Percentiles rank a stretch among this genome's conserved stretches.
These are phyloP conservation scores for Centrocercus urophasianus DNA, from an alignment of 2,113 vertebrate genomes.

Conservation along the genomic window DNA sequence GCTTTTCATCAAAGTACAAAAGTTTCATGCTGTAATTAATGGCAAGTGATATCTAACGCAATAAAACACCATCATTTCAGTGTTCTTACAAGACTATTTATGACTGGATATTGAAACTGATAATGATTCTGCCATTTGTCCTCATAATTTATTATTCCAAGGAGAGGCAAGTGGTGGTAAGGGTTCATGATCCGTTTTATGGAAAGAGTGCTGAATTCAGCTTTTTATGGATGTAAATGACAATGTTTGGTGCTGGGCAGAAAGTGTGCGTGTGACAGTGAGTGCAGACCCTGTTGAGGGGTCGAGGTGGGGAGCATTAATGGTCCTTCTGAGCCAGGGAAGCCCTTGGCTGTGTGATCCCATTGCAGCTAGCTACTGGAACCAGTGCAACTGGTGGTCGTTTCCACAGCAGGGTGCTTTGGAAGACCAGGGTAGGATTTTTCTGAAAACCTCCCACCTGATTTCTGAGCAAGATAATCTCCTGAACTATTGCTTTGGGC, in stretches of 20 bases:
- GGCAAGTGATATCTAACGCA: conserved; percentile 66
- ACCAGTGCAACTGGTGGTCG: background rate
- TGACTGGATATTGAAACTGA: conserved; percentile 75
- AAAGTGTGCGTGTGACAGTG: background rate
- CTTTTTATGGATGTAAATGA: conserved; percentile 66
- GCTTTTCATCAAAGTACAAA: conserved; percentile 71
- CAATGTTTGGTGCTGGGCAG: conserved; percentile 42
- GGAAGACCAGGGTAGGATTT: background rate
- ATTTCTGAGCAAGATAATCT: background rate
- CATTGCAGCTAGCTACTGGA: background rate
- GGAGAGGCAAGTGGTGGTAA: conserved; percentile 68
- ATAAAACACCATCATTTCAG: conserved; percentile 73
- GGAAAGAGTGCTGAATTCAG: conserved; percentile 70
- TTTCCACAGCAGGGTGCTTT: background rate
- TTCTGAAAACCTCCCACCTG: background rate
- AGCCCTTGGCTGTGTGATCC: background rate
- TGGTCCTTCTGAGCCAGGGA: background rate
- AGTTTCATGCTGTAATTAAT: conserved; percentile 72
- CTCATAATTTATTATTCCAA: conserved; percentile 75
- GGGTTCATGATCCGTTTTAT: conserved; percentile 70
- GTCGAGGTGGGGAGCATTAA: background rate
- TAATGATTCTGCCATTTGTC: conserved; percentile 77
- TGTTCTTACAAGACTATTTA: conserved; percentile 76
- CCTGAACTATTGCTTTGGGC: background rate
- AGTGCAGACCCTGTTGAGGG: background rate